phyloP scores from a whole-genome alignment of 2,113 vertebrate genomes.

The Hypanus sabinus region DNA sequence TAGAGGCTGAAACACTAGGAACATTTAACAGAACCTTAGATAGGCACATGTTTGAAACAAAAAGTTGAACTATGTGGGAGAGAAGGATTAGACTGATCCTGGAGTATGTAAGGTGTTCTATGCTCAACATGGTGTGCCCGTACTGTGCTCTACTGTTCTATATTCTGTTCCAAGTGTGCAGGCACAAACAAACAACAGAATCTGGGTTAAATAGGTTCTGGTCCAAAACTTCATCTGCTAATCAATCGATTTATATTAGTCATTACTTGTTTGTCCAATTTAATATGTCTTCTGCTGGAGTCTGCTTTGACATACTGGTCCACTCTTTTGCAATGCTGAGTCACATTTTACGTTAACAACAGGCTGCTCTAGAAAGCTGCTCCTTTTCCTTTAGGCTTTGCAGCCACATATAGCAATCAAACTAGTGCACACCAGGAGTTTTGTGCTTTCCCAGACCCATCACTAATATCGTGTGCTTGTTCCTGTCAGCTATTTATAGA shows the following conservation, averaged over 20 bases:
- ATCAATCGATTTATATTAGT: not conserved
- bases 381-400: not conserved
- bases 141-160: too few relatives aligned
- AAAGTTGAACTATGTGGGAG: too few relatives aligned
- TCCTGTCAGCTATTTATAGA: slow-evolving; percentile 17
- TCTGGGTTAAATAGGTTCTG: not conserved
- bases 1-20: too few relatives aligned
- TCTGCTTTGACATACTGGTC: not conserved
- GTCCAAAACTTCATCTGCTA: not conserved
- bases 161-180: not conserved
- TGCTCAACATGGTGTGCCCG: too few relatives aligned
- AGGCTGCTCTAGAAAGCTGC: not conserved
- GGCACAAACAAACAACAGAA: not conserved
- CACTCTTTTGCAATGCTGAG: not conserved
- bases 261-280: not conserved
- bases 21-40: too few relatives aligned
- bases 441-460: not conserved
- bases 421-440: not conserved
- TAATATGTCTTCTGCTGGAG: not conserved
- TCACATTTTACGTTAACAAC: not conserved
- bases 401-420: not conserved
- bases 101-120: too few relatives aligned
- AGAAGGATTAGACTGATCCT: too few relatives aligned
- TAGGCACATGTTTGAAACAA: too few relatives aligned
- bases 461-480: not conserved